Conservation (phyloP, 2,888 invertebrate species). For the Margaritifera margaritifera region DNA sequence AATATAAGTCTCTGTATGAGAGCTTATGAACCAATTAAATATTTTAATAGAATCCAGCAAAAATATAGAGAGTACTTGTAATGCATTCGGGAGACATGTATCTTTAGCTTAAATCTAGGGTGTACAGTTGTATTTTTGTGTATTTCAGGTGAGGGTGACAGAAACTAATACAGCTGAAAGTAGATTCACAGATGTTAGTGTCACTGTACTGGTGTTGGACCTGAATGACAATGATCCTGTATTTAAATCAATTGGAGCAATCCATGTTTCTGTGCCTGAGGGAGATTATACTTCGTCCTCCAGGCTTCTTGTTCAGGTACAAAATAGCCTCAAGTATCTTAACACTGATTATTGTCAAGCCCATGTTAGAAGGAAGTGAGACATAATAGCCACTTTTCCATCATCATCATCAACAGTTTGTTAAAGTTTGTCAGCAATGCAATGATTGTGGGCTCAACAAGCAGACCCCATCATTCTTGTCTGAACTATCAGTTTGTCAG, state of each 20-base stretch:
- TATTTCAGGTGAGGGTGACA: constrained; percentile 51
- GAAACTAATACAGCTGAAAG: constrained; percentile 40
- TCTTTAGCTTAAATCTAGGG: too few relatives aligned
- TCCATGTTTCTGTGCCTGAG: constrained; percentile 23
- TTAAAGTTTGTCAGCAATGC: neutral
- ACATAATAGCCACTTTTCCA: neutral
- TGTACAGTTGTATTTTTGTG: neutral
- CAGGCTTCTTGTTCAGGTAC: constrained; percentile 8
- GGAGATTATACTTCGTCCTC: constrained; percentile 32
- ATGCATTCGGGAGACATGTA: too few relatives aligned
- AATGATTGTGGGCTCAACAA: neutral
- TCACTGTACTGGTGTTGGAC: constrained; percentile 54
- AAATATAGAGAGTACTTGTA: too few relatives aligned
- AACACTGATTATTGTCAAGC: neutral
- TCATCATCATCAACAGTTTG: too few relatives aligned
- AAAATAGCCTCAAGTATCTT: neutral
- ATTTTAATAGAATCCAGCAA: too few relatives aligned
- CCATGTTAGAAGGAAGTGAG: neutral
- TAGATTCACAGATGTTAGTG: constrained; percentile 22
- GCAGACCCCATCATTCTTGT: too few relatives aligned
- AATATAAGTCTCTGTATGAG: too few relatives aligned
- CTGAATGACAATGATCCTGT: constrained; percentile 59
- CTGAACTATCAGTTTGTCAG: too few relatives aligned
- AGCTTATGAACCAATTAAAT: too few relatives aligned
- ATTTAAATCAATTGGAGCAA: constrained; percentile 42